Evolutionary conservation across 2,888 invertebrate species (phyloP).

Genomic region (Pheosia tremula): DNA sequence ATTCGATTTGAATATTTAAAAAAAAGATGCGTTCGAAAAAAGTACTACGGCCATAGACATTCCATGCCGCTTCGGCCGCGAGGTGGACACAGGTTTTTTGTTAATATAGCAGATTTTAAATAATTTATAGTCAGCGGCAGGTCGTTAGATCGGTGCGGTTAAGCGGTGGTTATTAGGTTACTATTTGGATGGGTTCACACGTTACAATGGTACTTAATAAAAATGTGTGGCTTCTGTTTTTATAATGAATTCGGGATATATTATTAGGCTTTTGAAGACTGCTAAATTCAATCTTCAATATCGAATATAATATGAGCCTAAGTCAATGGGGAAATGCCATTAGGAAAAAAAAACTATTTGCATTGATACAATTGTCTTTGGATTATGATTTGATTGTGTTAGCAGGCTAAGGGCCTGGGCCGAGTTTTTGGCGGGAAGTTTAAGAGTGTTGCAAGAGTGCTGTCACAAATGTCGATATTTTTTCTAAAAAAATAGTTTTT

Average conservation of each 20-base stretch:
- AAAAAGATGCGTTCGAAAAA: constrained; percentile 68
- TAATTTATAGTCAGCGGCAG: constrained; percentile 37
- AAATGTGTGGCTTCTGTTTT: constrained; percentile 2
- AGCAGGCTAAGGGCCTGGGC: too few relatives aligned
- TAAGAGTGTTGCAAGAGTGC: too few relatives aligned
- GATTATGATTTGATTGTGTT: too few relatives aligned
- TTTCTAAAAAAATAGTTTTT: too few relatives aligned
- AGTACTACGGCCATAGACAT: constrained; percentile 71
- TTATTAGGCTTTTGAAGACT: not conserved
- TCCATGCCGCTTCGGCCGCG: constrained; percentile 50
- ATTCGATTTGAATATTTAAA: constrained; percentile 82
- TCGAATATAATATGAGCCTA: not conserved
- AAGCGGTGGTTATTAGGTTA: constrained; percentile 31
- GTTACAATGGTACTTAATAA: not conserved
- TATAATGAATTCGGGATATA: not conserved
- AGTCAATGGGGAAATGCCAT: too few relatives aligned
- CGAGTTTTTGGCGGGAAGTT: too few relatives aligned
- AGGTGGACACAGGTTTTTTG: constrained; percentile 40
- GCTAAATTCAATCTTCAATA: not conserved
- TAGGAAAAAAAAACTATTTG: too few relatives aligned
- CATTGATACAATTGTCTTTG: too few relatives aligned
- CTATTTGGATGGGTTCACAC: constrained; percentile 25
- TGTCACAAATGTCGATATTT: too few relatives aligned
- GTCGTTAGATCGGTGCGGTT: constrained; percentile 33
- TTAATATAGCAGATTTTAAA: constrained; percentile 45